Conservation (phyloP, 1,140 invertebrate genomes). For the Pseudoatta argentina region DNA sequence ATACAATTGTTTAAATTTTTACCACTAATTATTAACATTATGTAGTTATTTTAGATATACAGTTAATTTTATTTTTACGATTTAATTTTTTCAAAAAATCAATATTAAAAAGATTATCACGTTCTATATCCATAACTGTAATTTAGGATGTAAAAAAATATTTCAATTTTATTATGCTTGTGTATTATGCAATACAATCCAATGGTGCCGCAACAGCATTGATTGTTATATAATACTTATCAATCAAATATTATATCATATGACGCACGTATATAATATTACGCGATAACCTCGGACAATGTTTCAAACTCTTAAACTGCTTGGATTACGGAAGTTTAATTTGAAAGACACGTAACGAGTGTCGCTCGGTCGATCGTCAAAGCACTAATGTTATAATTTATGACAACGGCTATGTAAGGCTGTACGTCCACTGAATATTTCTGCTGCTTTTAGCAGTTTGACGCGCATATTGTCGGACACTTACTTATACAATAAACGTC, state of each 20-base stretch:
- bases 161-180: not conserved
- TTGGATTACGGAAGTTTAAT: constrained; percentile 47
- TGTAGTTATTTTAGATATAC: too few species aligned
- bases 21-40: too few species aligned
- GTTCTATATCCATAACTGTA: not conserved
- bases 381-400: constrained; percentile 48
- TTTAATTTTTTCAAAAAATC: not conserved
- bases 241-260: constrained; percentile 2
- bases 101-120: not conserved
- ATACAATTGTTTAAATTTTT: not conserved
- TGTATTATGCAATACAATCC: not conserved
- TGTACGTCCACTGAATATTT: constrained; percentile 28
- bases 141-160: not conserved
- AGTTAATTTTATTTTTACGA: not conserved
- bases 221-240: constrained; percentile 22
- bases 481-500: constrained; percentile 67
- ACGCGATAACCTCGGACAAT: constrained; percentile 23
- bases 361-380: constrained; percentile 11
- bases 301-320: constrained; percentile 26
- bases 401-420: not conserved
- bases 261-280: constrained; percentile 5
- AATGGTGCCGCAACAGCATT: not conserved
- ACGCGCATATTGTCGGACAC: constrained; percentile 29
- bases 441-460: constrained; percentile 43
- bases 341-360: constrained; percentile 18